These are phyloP conservation scores for Eciton burchellii DNA, from an alignment of 1,140 invertebrate genomes.

Conservation along the genomic window DNA sequence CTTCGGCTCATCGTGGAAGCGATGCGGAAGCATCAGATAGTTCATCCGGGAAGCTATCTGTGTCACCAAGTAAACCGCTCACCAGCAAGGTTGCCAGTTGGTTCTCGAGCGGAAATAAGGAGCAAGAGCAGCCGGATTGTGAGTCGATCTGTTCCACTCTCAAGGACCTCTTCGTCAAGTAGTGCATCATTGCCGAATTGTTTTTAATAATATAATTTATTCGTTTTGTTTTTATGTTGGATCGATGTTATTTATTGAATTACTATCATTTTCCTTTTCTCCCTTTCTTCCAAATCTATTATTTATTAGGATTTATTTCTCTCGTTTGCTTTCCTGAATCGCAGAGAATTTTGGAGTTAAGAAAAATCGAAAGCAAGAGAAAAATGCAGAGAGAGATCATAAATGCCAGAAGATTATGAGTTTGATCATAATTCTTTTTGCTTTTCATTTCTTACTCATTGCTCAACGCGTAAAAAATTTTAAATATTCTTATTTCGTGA, in stretches of 20 bases:
- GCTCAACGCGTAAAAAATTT: neutral
- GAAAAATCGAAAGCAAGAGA: too few relatives aligned
- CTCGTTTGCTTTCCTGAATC: constrained; percentile 19
- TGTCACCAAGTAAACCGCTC: constrained; percentile 80
- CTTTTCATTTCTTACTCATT: neutral
- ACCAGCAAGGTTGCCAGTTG: constrained; percentile 84
- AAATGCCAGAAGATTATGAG: neutral
- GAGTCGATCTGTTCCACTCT: constrained; percentile 92
- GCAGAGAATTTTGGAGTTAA: neutral
- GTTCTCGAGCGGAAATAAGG: constrained; percentile 86
- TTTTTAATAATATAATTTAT: constrained; percentile 22
- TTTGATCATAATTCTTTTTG: neutral
- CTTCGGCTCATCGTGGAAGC: constrained; percentile 77
- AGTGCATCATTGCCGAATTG: constrained; percentile 73
- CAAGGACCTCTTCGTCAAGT: constrained; percentile 94
- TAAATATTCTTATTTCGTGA: too few relatives aligned
- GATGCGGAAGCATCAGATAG: constrained; percentile 84
- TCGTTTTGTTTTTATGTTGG: neutral
- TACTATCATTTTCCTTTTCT: neutral
- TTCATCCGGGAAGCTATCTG: constrained; percentile 75
- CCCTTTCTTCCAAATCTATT: neutral
- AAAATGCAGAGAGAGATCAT: neutral
- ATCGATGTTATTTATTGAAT: constrained; percentile 30
- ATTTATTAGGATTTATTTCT: neutral
- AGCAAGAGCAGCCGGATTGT: constrained; percentile 89